phyloP scores from a whole-genome alignment of 2,113 vertebrate genomes.

The Phoxinus phoxinus region DNA sequence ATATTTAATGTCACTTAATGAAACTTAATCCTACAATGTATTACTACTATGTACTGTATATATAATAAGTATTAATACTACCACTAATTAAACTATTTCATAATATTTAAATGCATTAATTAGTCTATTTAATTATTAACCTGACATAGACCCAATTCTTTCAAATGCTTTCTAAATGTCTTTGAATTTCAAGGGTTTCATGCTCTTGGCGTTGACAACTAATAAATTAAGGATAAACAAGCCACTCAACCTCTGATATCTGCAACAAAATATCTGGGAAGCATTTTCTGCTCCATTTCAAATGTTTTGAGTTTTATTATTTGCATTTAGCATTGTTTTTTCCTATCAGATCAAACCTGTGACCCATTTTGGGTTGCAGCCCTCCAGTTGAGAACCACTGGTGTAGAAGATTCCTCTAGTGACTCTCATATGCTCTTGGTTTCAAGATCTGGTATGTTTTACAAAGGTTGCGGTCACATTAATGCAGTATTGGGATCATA shows the following conservation, averaged over 20 bases:
- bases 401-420: background rate
- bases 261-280: background rate
- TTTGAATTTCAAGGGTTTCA: background rate
- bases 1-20: background rate
- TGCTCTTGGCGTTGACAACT: background rate
- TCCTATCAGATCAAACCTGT: background rate
- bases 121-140: background rate
- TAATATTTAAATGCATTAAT: background rate
- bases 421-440: slow-evolving; percentile 27
- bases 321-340: slow-evolving; percentile 7
- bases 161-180: background rate
- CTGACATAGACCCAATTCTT: background rate
- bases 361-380: slow-evolving; percentile 2
- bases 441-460: slow-evolving; percentile 35
- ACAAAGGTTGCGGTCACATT: slow-evolving; percentile 12
- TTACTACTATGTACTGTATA: too few relatives aligned
- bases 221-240: background rate
- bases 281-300: slow-evolving; percentile 2
- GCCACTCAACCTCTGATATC: background rate
- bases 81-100: too few relatives aligned
- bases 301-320: background rate
- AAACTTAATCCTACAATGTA: background rate
- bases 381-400: background rate
- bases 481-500: slow-evolving; percentile 10
- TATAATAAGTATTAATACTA: too few relatives aligned